A percentile compares a stretch with the other conserved stretches of the same genome.
Evolutionary conservation across 2,888 invertebrate genomes (phyloP).

Genomic region (Chrysina gloriosa): DNA sequence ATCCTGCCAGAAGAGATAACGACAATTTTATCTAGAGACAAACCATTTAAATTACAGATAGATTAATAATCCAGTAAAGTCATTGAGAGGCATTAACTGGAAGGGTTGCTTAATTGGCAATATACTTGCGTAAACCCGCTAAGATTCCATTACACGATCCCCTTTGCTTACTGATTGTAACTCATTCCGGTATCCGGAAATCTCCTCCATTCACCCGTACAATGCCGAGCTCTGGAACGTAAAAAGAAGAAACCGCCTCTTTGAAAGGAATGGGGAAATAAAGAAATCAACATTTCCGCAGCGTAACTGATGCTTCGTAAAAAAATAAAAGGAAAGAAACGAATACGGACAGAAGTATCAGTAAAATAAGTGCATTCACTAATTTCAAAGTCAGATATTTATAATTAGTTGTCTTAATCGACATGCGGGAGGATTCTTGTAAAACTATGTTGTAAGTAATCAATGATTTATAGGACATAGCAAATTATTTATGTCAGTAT

Average conservation of each 20-base stretch:
- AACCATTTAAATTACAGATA: slow-evolving; percentile 13
- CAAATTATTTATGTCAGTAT: too few species aligned
- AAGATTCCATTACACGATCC: slow-evolving; percentile 34
- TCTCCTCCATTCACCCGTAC: neutral
- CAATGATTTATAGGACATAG: too few species aligned
- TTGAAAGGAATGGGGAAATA: neutral
- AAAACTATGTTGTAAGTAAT: too few species aligned
- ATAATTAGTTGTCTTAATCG: slow-evolving; percentile 4
- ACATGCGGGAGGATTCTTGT: neutral
- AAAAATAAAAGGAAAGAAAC: neutral
- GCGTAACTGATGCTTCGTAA: neutral
- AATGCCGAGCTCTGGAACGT: neutral
- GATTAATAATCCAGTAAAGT: slow-evolving; percentile 23
- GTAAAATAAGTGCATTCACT: neutral
- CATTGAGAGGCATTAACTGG: slow-evolving; percentile 29
- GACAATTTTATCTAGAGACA: neutral
- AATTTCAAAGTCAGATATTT: neutral
- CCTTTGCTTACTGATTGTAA: slow-evolving; percentile 23
- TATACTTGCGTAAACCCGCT: slow-evolving; percentile 32
- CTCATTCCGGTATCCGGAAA: slow-evolving; percentile 9
- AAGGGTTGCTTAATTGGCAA: slow-evolving; percentile 40
- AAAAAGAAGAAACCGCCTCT: neutral
- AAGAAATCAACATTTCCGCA: slow-evolving; percentile 1
- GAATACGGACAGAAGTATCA: neutral
- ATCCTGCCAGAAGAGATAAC: neutral